Conservation (phyloP, 1,140 invertebrate genomes). For the Trachelipus rathkii region DNA sequence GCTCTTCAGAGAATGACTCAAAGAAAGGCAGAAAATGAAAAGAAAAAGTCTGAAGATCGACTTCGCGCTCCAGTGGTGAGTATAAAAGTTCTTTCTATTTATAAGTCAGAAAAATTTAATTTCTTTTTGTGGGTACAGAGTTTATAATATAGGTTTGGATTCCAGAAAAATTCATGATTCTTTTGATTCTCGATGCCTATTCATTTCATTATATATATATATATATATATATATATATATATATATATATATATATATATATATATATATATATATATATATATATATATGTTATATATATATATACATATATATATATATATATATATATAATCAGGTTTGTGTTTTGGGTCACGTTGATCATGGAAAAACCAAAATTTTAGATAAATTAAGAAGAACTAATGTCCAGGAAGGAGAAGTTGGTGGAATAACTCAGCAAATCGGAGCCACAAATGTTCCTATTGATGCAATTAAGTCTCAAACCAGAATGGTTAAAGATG, state of each 20-base stretch:
- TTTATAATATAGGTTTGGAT: background rate
- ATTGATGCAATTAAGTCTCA: slow-evolving; percentile 91
- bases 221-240: too few species aligned
- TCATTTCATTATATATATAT: too few species aligned
- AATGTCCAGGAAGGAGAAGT: slow-evolving; percentile 98
- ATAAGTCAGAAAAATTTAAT: background rate
- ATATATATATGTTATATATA: too few species aligned
- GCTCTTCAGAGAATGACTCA: slow-evolving; percentile 69
- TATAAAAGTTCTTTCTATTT: background rate
- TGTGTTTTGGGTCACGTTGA: slow-evolving; percentile 99
- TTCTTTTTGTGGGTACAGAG: background rate
- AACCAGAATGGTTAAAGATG: slow-evolving; percentile 87
- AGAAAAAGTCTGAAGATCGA: slow-evolving; percentile 69
- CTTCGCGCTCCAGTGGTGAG: slow-evolving; percentile 82
- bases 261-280: too few species aligned
- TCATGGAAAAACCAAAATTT: slow-evolving; percentile 97
- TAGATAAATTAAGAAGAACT: slow-evolving; percentile 90
- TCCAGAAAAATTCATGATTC: too few species aligned
- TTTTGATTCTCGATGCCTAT: too few species aligned
- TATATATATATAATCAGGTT: slow-evolving; percentile 51
- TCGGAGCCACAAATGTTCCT: slow-evolving; percentile 99
- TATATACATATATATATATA: too few species aligned
- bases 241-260: too few species aligned
- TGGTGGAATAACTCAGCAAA: slow-evolving; percentile 99
- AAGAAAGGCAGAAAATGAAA: slow-evolving; percentile 76